Percentiles rank a stretch among this genome's conserved stretches.
Evolutionary conservation across 64 coral and sea anemone species (phyloP).

Genomic region (Actinia tenebrosa): DNA sequence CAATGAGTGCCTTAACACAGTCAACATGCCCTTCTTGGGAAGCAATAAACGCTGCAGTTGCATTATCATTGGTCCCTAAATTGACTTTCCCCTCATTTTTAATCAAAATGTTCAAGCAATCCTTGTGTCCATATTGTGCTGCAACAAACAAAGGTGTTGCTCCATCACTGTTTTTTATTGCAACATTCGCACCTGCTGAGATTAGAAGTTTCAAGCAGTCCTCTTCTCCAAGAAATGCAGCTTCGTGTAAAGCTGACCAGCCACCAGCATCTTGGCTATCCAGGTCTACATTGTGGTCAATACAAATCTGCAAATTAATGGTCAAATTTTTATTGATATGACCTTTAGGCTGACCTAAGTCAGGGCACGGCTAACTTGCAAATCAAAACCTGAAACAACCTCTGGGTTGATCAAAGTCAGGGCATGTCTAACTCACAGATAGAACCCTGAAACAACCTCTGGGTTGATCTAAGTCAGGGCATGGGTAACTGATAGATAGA

Average conservation of each 20-base stretch:
- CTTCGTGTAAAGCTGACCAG: slow-evolving; percentile 78
- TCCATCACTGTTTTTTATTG: slow-evolving; percentile 70
- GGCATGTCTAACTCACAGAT: too few species aligned
- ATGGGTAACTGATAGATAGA: too few species aligned
- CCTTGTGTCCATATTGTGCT: slow-evolving; percentile 53
- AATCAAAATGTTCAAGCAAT: slow-evolving; percentile 50
- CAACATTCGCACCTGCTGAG: slow-evolving; percentile 20
- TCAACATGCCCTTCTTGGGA: slow-evolving; percentile 62
- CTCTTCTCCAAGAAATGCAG: slow-evolving; percentile 50
- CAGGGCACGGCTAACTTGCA: too few species aligned
- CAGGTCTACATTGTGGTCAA: slow-evolving; percentile 27
- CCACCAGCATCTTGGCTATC: slow-evolving; percentile 67
- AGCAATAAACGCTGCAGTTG: slow-evolving; percentile 70
- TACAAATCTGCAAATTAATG: slow-evolving; percentile 46
- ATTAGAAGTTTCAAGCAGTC: slow-evolving; percentile 36
- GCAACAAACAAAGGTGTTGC: slow-evolving; percentile 69
- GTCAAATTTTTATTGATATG: background rate
- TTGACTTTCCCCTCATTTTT: slow-evolving; percentile 43
- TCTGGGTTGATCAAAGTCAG: too few species aligned
- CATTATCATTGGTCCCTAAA: slow-evolving; percentile 47
- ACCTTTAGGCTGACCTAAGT: too few species aligned
- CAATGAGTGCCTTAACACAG: slow-evolving; percentile 45
- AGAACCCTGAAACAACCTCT: too few species aligned
- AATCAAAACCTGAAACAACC: too few species aligned
- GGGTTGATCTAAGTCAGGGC: too few species aligned